phyloP scores from a whole-genome alignment of 35 echinoderm and acorn worm species.

The Stichopus chloronotus region DNA sequence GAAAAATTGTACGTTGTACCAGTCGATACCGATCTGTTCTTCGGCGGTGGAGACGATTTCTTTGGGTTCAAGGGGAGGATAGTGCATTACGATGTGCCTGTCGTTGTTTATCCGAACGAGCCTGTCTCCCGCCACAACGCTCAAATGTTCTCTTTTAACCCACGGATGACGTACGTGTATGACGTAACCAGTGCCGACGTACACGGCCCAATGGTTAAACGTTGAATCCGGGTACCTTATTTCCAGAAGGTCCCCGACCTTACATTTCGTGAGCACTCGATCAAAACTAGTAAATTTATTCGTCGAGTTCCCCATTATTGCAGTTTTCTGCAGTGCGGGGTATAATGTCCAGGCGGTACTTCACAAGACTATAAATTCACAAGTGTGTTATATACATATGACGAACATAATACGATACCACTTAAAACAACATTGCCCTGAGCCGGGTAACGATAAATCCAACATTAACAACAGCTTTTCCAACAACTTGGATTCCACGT shows the following conservation, averaged over 20 bases:
- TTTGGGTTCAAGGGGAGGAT: slow-evolving; percentile 53
- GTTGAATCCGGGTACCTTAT: slow-evolving; percentile 75
- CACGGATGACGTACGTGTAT: slow-evolving; percentile 90
- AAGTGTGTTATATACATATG: no score
- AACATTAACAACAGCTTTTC: no score
- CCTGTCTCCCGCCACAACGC: slow-evolving; percentile 58
- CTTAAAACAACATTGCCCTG: not conserved
- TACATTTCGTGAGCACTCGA: slow-evolving; percentile 66
- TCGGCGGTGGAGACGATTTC: slow-evolving; percentile 82
- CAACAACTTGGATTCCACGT: no score
- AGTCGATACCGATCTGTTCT: slow-evolving; percentile 90
- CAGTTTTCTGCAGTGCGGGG: no score
- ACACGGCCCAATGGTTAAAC: slow-evolving; percentile 98
- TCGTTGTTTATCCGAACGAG: slow-evolving; percentile 84
- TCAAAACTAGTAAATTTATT: slow-evolving; percentile 84
- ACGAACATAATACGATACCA: not conserved
- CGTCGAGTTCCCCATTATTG: slow-evolving; percentile 73
- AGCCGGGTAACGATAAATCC: no score
- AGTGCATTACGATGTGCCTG: slow-evolving; percentile 83
- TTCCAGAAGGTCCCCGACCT: slow-evolving; percentile 87
- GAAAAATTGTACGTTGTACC: slow-evolving; percentile 96
- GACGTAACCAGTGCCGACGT: slow-evolving; percentile 83
- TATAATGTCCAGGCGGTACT: no score
- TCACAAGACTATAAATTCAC: no score
- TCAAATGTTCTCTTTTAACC: slow-evolving; percentile 79